Percentiles rank a stretch among this genome's conserved stretches.
These are phyloP conservation scores for Bimastos eiseni DNA, from an alignment of 2,888 invertebrate genomes.

Conservation along the genomic window DNA sequence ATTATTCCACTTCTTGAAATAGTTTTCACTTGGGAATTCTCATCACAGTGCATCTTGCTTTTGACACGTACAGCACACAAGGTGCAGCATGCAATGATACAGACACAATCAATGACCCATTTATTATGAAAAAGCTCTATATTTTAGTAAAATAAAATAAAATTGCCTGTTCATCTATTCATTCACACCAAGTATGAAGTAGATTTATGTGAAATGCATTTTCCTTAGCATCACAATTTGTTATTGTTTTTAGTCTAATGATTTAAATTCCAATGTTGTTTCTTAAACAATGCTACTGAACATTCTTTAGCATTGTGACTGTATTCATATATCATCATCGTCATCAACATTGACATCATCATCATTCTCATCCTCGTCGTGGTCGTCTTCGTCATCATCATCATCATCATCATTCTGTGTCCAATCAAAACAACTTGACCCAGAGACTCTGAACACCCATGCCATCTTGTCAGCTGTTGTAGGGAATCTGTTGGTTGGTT, in stretches of 20 bases:
- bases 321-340: conserved; percentile 26
- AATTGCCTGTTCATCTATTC: too few relatives aligned
- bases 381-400: neutral
- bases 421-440: too few relatives aligned
- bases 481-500: too few relatives aligned
- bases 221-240: neutral
- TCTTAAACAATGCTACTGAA: neutral
- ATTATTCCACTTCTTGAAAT: neutral
- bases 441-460: too few relatives aligned
- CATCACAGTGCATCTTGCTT: neutral
- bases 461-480: too few relatives aligned
- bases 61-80: neutral
- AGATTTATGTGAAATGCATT: neutral
- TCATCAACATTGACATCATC: conserved; percentile 35
- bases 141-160: neutral
- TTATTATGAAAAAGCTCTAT: neutral
- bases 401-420: neutral
- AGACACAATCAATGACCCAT: neutral
- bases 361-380: conserved; percentile 33
- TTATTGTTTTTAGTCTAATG: neutral
- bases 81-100: neutral
- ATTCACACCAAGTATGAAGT: too few relatives aligned
- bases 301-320: neutral
- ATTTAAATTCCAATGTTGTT: neutral
- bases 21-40: conserved; percentile 13